A percentile compares a stretch with the other conserved stretches of the same genome.
Evolutionary conservation across 2,888 invertebrate genomes (phyloP).

Genomic region (Hypolimnas misippus): DNA sequence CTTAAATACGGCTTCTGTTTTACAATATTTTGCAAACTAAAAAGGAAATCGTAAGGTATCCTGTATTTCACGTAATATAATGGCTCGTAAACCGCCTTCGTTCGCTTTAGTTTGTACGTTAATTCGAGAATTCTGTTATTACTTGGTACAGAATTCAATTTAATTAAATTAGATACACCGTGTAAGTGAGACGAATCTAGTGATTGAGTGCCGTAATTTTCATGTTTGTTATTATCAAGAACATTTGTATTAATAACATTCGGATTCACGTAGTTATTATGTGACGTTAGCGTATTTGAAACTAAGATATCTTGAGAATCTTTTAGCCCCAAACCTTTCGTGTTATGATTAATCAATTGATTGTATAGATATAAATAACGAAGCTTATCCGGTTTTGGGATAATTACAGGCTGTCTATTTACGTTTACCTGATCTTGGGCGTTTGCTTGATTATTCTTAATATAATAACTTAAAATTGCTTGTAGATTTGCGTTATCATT

Average conservation of each 20-base stretch:
- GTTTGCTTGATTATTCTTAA: not conserved
- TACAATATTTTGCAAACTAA: constrained; percentile 50
- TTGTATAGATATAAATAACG: no score
- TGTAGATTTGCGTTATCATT: not conserved
- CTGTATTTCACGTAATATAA: constrained; percentile 66
- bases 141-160: constrained; percentile 50
- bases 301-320: not conserved
- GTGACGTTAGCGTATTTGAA: not conserved
- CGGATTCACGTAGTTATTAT: constrained; percentile 12
- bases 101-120: constrained; percentile 61
- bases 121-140: constrained; percentile 59
- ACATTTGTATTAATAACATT: constrained; percentile 19
- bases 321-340: not conserved
- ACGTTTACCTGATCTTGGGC: not conserved
- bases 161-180: constrained; percentile 51
- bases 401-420: not conserved
- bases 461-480: not conserved
- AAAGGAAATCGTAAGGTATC: constrained; percentile 59
- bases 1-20: constrained; percentile 50
- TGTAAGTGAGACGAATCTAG: constrained; percentile 46
- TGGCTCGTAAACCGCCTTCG: constrained; percentile 57
- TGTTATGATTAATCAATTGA: constrained; percentile 12
- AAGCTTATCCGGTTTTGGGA: not conserved
- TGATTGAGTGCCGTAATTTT: constrained; percentile 37
- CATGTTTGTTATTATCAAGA: constrained; percentile 31